Conservation (phyloP, 92 coral and sea anemone genomes). For the Pocillopora meandrina region DNA sequence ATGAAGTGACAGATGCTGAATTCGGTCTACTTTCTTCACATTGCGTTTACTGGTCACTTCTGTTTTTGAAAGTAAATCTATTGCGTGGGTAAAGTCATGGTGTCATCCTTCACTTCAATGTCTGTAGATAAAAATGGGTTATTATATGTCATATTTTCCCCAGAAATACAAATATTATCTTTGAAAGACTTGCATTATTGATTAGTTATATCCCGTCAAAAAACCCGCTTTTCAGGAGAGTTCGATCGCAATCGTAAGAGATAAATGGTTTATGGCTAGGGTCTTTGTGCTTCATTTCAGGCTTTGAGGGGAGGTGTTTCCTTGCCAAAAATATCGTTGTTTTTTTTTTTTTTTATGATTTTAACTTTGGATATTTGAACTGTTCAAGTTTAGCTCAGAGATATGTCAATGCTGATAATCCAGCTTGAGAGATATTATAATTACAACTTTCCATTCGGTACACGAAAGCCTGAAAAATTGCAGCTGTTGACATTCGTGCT, state of each 20-base stretch:
- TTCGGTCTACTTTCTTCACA: not conserved
- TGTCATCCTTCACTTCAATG: not conserved
- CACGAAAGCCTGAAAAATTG: not conserved
- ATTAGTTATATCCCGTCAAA: not conserved
- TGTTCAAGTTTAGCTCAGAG: too few relatives aligned
- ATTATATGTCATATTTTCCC: not conserved
- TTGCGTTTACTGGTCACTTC: not conserved
- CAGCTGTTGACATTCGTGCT: not conserved
- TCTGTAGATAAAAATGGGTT: not conserved
- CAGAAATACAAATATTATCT: conserved; percentile 17
- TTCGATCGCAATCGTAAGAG: not conserved
- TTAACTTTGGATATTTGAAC: too few relatives aligned
- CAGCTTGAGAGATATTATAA: not conserved
- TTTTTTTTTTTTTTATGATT: too few relatives aligned
- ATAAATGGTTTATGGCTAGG: not conserved
- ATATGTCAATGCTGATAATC: not conserved
- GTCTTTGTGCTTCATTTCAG: not conserved
- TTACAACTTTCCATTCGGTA: too few relatives aligned
- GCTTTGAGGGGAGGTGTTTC: too few relatives aligned
- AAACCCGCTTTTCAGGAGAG: not conserved
- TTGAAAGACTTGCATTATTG: conserved; percentile 10
- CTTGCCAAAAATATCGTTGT: too few relatives aligned
- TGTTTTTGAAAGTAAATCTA: not conserved
- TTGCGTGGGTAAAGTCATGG: not conserved
- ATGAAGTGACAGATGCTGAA: not conserved